phyloP scores from a whole-genome alignment of 2,888 invertebrate genomes.

The Cantharis rufa region DNA sequence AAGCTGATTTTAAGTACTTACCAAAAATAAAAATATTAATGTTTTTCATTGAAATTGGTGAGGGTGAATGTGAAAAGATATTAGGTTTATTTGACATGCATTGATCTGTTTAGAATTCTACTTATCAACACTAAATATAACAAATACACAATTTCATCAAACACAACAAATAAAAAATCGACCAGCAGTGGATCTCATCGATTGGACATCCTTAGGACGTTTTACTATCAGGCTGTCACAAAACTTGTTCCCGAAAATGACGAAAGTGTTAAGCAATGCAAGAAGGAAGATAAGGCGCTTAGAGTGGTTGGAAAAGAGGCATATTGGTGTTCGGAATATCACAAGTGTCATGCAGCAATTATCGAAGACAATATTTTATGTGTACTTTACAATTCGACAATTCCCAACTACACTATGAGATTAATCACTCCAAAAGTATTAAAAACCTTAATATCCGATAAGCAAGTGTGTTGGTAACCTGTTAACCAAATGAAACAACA shows the following conservation, averaged over 20 bases:
- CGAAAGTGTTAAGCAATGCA: constrained; percentile 19
- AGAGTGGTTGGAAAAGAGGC: constrained; percentile 62
- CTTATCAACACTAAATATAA: constrained; percentile 67
- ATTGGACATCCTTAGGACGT: constrained; percentile 72
- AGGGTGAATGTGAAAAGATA: no score
- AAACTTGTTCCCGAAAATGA: constrained; percentile 26
- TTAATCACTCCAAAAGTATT: constrained; percentile 69
- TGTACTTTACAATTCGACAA: constrained; percentile 71
- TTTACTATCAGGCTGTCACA: constrained; percentile 73
- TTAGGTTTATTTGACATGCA: no score
- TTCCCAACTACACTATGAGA: constrained; percentile 79
- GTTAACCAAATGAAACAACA: background rate
- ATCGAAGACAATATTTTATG: constrained; percentile 71
- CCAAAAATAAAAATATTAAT: no score
- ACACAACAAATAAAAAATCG: constrained; percentile 64
- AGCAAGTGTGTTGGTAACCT: constrained; percentile 70
- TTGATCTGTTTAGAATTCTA: constrained; percentile 60
- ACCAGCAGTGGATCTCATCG: constrained; percentile 68
- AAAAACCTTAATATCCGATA: constrained; percentile 66
- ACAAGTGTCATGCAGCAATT: constrained; percentile 80
- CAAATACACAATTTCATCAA: constrained; percentile 73
- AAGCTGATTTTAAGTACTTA: no score
- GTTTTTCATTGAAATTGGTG: no score
- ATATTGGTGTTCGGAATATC: constrained; percentile 85
- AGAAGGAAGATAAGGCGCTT: constrained; percentile 29